Percentiles rank a stretch among this genome's conserved stretches.
These are phyloP conservation scores for Sphaeramia orbicularis DNA, from an alignment of 2,797 vertebrate species.

Conservation along the genomic window DNA sequence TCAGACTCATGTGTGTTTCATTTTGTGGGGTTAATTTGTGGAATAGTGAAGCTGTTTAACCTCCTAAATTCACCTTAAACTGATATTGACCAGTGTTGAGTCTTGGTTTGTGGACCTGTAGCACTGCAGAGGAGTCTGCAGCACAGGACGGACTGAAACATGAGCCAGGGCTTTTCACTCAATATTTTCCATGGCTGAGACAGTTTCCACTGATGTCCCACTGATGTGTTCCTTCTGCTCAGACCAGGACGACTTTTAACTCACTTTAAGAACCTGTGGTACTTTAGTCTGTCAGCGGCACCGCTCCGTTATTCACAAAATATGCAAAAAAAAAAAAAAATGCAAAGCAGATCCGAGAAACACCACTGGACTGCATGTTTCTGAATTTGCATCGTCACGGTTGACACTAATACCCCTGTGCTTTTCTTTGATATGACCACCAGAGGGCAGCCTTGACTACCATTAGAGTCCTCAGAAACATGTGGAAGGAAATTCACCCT, in stretches of 20 bases:
- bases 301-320: too few relatives aligned
- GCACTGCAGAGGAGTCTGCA: slow-evolving; percentile 18
- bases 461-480: slow-evolving; percentile 2
- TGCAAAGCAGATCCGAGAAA: too few relatives aligned
- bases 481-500: neutral
- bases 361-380: too few relatives aligned
- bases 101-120: neutral
- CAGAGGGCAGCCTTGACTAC: slow-evolving; percentile 45
- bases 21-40: too few relatives aligned
- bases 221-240: neutral
- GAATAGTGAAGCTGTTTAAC: too few relatives aligned
- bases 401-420: slow-evolving; percentile 3
- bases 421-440: slow-evolving; percentile 8
- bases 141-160: slow-evolving; percentile 22
- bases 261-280: neutral
- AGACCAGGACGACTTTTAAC: neutral
- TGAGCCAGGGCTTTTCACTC: slow-evolving; percentile 6
- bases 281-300: too few relatives aligned
- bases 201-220: slow-evolving; percentile 5
- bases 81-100: too few relatives aligned
- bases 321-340: too few relatives aligned
- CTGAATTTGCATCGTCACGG: slow-evolving; percentile 55
- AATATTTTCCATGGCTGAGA: slow-evolving; percentile 15
- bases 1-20: too few relatives aligned
- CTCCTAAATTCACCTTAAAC: too few relatives aligned